Conservation (phyloP, 2,113 vertebrate genomes). For the Limanda limanda region DNA sequence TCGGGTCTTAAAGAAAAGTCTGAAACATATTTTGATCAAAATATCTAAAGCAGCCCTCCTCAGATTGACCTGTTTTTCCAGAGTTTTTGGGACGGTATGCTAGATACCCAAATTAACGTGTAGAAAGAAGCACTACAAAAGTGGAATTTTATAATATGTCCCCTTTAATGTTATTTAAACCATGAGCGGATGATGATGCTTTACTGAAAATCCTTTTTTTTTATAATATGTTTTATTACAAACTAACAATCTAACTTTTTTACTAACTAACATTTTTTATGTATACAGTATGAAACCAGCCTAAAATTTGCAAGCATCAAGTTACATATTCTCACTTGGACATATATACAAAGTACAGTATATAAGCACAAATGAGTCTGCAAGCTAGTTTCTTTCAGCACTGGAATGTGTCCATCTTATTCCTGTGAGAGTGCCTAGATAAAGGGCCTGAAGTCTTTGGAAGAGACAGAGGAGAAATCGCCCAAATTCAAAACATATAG, state of each 20-base stretch:
- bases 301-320: slow-evolving; percentile 72
- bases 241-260: slow-evolving; percentile 91
- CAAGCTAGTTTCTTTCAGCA: slow-evolving; percentile 63
- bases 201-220: background rate
- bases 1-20: too few relatives aligned
- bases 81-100: too few relatives aligned
- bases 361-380: slow-evolving; percentile 75
- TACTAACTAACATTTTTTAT: slow-evolving; percentile 90
- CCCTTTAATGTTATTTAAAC: too few relatives aligned
- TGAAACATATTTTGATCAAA: too few relatives aligned
- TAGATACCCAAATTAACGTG: too few relatives aligned
- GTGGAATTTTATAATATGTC: too few relatives aligned
- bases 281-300: slow-evolving; percentile 91
- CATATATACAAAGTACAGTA: slow-evolving; percentile 78
- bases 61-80: too few relatives aligned
- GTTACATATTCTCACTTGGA: slow-evolving; percentile 68
- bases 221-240: slow-evolving; percentile 77
- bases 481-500: slow-evolving; percentile 61
- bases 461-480: slow-evolving; percentile 38
- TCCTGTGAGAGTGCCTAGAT: slow-evolving; percentile 57
- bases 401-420: slow-evolving; percentile 81
- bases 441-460: slow-evolving; percentile 58
- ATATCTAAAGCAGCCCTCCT: too few relatives aligned
- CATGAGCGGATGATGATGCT: too few relatives aligned
- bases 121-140: too few relatives aligned